A percentile compares a stretch with the other conserved stretches of the same genome.
Evolutionary conservation across 2,888 invertebrate genomes (phyloP).

Genomic region (Melanotus villosus): DNA sequence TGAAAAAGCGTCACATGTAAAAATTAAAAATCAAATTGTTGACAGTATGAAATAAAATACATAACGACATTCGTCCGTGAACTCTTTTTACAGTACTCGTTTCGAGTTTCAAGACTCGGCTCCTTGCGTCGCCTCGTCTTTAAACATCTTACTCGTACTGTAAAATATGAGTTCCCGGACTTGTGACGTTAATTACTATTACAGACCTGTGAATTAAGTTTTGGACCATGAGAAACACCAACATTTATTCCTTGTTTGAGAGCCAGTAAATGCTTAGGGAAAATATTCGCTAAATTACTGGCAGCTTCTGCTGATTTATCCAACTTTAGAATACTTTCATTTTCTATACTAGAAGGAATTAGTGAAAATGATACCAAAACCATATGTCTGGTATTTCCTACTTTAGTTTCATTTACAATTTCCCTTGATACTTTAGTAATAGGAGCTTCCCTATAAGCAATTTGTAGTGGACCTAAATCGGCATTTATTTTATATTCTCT

Average conservation of each 20-base stretch:
- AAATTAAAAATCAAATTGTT: no score
- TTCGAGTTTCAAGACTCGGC: no score
- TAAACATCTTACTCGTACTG: no score
- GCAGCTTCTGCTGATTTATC: constrained; percentile 79
- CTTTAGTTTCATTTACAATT: constrained; percentile 73
- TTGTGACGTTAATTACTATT: no score
- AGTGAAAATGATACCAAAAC: constrained; percentile 77
- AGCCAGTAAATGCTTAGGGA: constrained; percentile 78
- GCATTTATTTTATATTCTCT: constrained; percentile 93
- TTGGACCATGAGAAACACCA: constrained; percentile 86
- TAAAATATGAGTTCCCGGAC: no score
- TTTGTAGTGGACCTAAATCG: constrained; percentile 91
- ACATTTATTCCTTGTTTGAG: constrained; percentile 80
- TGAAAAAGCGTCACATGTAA: no score
- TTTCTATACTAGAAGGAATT: constrained; percentile 64
- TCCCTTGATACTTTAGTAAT: constrained; percentile 67
- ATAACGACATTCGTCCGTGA: no score
- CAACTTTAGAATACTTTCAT: constrained; percentile 69
- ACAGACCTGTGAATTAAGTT: constrained; percentile 84
- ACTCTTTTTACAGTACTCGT: no score
- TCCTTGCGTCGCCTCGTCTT: no score
- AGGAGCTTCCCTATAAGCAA: constrained; percentile 90
- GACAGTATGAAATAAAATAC: no score
- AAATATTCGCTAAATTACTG: constrained; percentile 77
- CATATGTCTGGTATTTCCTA: constrained; percentile 75